Evolutionary conservation across 37 sponge, comb jelly and placozoan genomes (phyloP).

Genomic region (Ianthella basta): DNA sequence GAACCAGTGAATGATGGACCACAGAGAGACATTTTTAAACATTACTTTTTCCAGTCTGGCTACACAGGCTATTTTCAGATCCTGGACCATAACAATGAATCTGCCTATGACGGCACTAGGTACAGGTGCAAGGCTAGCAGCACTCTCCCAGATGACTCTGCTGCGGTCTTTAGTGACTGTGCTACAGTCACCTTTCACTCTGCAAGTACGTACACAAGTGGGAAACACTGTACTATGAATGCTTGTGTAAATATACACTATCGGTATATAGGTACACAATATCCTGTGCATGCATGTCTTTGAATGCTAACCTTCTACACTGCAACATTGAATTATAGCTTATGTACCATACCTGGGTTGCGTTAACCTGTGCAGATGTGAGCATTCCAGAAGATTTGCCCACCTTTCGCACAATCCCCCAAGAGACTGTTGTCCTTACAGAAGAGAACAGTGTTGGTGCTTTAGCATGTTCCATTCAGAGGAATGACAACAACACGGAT

Average conservation of each 20-base stretch:
- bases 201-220: not conserved
- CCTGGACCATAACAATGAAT: not conserved
- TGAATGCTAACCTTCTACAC: too few relatives aligned
- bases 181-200: not conserved
- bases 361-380: not conserved
- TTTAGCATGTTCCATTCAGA: too few relatives aligned
- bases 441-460: not conserved
- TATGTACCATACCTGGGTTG: too few relatives aligned
- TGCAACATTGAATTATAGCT: too few relatives aligned
- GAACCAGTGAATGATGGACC: not conserved
- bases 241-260: too few relatives aligned
- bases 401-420: conserved; percentile 1
- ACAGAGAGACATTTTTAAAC: not conserved
- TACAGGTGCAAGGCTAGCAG: conserved; percentile 20
- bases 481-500: too few relatives aligned
- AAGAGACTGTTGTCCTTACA: not conserved
- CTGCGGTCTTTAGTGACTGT: not conserved
- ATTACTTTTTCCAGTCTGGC: conserved; percentile 1
- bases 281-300: too few relatives aligned
- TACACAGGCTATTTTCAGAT: conserved; percentile 5
- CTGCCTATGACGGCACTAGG: not conserved
- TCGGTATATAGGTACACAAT: too few relatives aligned
- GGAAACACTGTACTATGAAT: too few relatives aligned
- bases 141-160: not conserved
- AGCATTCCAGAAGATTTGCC: not conserved